Evolutionary conservation across 2,888 invertebrate species (phyloP), one percentile per base, ranked within the genome.

Genomic region (Prionchulus punctatus): DNA sequence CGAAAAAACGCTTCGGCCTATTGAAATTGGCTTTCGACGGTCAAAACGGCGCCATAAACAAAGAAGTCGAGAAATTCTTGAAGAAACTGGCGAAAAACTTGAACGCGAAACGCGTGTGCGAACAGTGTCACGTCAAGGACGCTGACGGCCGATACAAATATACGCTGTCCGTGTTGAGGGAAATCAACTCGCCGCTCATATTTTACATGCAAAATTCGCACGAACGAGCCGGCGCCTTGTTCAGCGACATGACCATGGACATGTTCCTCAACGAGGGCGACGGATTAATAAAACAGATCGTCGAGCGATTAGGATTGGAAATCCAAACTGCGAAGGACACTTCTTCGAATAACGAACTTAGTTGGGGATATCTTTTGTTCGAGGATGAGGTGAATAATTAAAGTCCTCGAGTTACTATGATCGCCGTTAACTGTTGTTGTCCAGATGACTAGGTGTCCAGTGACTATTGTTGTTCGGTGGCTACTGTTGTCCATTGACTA

Each of bases 1-100:
- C 61, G 15, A 64, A 64, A 49, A 59, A 66, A 50, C 64, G 66
- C 43, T 61, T 59, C 25, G 21, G 36, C 15, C 26, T 63, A 23
- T 57, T 64, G n/a, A 60, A 59, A 31, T 49, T 47, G 30, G 61
- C 63, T 4, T 60, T 63, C 47, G 59, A 58, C 30, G 56, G 53
- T 28, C 18, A 7, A 7, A 36, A 59, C 57, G 18, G 53, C 53
- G 1, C 43, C 62, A 26, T 54, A 66, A 65, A 65, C 50, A 67
- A 68, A 57, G 69, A 70, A 28, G 67, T 69, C 54, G 67, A 66
- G 54, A 56, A 59, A 28, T 69, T 69, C 53, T 57, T 69, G 42
- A 67, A 69, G 58, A 65, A 63, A 49, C 54, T 65, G 3, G 57
- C 64, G 25, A 66, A 65, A 55, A 53, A 45, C 7, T 60, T 67